These are phyloP conservation scores for Acrobasis suavella DNA, from an alignment of 2,888 invertebrate genomes.

Conservation along the genomic window DNA sequence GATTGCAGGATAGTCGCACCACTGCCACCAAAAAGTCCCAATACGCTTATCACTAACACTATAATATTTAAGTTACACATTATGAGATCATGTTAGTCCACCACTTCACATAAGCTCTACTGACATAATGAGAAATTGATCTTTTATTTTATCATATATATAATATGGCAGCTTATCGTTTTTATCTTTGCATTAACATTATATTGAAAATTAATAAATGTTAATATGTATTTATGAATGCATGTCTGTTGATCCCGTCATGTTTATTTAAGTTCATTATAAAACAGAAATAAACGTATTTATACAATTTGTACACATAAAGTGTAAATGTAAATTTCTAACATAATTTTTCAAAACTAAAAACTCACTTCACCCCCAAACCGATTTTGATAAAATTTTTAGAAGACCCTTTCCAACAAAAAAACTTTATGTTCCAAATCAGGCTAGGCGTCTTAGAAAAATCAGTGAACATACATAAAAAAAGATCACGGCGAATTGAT, in stretches of 20 bases:
- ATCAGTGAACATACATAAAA: too few species aligned
- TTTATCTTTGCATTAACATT: slow-evolving; percentile 20
- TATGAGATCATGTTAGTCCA: slow-evolving; percentile 55
- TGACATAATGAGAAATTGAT: slow-evolving; percentile 51
- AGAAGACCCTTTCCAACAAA: too few species aligned
- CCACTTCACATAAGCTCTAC: slow-evolving; percentile 47
- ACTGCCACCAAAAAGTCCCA: slow-evolving; percentile 50
- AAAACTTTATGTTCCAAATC: too few species aligned
- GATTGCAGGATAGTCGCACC: slow-evolving; percentile 55
- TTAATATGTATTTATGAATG: slow-evolving; percentile 3
- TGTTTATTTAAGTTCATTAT: background rate
- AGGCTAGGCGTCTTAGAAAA: too few species aligned
- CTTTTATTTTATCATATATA: slow-evolving; percentile 49
- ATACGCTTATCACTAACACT: slow-evolving; percentile 49
- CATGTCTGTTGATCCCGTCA: background rate
- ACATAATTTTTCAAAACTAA: too few species aligned
- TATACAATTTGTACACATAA: too few species aligned
- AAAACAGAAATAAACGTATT: background rate
- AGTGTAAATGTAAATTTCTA: too few species aligned
- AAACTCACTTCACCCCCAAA: too few species aligned
- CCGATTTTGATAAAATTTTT: too few species aligned
- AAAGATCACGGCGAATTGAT: too few species aligned
- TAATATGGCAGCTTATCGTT: slow-evolving; percentile 53
- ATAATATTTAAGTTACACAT: slow-evolving; percentile 45
- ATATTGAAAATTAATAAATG: slow-evolving; percentile 10